Evolutionary conservation across 2,797 vertebrate species (phyloP).

Genomic region (Acridotheres tristis): DNA sequence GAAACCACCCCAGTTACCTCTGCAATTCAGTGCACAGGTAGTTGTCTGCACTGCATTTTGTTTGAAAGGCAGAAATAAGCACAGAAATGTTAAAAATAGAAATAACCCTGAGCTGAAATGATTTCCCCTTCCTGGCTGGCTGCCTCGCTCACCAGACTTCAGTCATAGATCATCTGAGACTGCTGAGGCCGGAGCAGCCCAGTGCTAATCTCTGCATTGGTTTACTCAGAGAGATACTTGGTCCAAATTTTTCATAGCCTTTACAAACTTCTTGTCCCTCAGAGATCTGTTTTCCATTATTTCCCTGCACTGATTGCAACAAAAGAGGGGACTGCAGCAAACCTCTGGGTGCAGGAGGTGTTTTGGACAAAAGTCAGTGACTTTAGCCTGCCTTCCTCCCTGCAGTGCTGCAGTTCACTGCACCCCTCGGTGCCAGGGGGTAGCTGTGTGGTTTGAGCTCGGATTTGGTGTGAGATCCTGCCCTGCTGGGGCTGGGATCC

Average conservation of each 20-base stretch:
- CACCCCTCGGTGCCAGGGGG: no score
- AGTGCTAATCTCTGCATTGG: neutral
- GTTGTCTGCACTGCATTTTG: neutral
- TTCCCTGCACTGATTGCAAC: neutral
- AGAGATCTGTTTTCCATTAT: neutral
- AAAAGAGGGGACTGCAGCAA: neutral
- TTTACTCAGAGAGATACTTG: neutral
- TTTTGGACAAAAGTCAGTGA: neutral
- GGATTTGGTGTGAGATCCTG: neutral
- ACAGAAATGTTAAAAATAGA: slow-evolving; percentile 9
- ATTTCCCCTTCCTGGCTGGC: slow-evolving; percentile 13
- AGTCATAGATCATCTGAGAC: neutral
- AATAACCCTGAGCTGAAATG: slow-evolving; percentile 18
- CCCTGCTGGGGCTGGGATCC: neutral
- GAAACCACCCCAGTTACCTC: neutral
- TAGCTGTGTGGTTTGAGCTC: neutral
- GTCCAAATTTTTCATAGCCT: neutral
- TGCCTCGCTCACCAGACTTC: neutral
- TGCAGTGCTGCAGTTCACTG: fast-evolving
- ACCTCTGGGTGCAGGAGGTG: neutral
- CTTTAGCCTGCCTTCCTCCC: neutral
- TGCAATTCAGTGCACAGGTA: neutral
- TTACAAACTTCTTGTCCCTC: neutral
- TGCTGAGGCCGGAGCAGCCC: neutral
- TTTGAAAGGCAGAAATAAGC: slow-evolving; percentile 23